Conservation (phyloP, 92 coral and sea anemone genomes). For the Muricea muricata region DNA sequence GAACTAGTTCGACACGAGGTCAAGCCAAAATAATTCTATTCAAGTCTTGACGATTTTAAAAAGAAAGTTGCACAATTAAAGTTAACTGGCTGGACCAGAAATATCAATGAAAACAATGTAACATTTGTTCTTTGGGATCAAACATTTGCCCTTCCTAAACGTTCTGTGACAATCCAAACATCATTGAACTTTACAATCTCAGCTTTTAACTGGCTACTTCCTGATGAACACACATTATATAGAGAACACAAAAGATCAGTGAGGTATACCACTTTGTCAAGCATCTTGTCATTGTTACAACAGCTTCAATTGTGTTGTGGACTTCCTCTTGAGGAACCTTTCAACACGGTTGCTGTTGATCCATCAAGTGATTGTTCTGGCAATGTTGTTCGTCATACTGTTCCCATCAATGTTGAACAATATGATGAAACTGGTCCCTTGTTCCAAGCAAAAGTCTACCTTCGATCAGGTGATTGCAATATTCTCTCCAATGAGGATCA, state of each 20-base stretch:
- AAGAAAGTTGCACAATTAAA: not conserved
- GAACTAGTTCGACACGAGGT: conserved; percentile 15
- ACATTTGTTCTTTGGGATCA: too few species aligned
- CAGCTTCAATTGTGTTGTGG: conserved; percentile 1
- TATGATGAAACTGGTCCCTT: not conserved
- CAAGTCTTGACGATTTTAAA: too few species aligned
- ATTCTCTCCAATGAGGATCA: not conserved
- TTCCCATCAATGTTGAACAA: conserved; percentile 1
- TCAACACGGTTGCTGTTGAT: not conserved
- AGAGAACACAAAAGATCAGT: too few species aligned
- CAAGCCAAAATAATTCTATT: not conserved
- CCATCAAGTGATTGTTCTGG: conserved; percentile 14
- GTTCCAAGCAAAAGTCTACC: not conserved
- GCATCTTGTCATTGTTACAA: not conserved
- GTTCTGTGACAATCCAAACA: not conserved
- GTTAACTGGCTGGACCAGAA: conserved; percentile 22
- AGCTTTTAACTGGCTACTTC: too few species aligned
- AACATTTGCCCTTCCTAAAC: conserved; percentile 16
- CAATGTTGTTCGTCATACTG: conserved; percentile 5
- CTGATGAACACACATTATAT: too few species aligned
- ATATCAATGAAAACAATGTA: conserved; percentile 8
- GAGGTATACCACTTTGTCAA: not conserved
- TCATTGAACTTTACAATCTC: not conserved
- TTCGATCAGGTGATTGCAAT: conserved; percentile 12
- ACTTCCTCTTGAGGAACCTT: conserved; percentile 18